These are phyloP conservation scores for Megamerina dolium DNA, from an alignment of 2,888 invertebrate species.

Conservation along the genomic window DNA sequence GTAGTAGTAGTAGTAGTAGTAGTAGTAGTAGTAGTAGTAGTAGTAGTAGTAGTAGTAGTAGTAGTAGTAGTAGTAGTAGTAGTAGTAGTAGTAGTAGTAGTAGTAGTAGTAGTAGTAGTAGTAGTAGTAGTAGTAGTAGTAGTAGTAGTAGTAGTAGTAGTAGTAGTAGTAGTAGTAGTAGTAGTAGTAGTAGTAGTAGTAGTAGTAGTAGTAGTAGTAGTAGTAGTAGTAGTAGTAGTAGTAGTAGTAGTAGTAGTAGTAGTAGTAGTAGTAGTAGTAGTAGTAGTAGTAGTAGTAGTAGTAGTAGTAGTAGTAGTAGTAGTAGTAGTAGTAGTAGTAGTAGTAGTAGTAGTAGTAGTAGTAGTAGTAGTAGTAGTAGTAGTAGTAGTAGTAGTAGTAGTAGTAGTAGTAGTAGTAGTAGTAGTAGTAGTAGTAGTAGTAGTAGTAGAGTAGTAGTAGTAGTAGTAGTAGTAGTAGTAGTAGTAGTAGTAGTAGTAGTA, in stretches of 20 bases:
- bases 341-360: background rate
- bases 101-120: background rate
- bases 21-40: background rate
- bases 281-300: background rate
- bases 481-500: no score
- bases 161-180: no score
- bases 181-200: background rate
- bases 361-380: background rate
- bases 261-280: background rate
- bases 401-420: background rate
- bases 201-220: background rate
- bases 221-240: background rate
- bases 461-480: no score
- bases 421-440: no score
- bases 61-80: background rate
- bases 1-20: background rate
- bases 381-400: background rate
- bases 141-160: background rate
- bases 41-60: background rate
- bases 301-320: background rate
- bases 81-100: background rate
- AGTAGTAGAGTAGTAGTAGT: no score
- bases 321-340: background rate
- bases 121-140: background rate
- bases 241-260: background rate